Conservation (phyloP, 2,888 invertebrate genomes). For the Acrobasis repandana region DNA sequence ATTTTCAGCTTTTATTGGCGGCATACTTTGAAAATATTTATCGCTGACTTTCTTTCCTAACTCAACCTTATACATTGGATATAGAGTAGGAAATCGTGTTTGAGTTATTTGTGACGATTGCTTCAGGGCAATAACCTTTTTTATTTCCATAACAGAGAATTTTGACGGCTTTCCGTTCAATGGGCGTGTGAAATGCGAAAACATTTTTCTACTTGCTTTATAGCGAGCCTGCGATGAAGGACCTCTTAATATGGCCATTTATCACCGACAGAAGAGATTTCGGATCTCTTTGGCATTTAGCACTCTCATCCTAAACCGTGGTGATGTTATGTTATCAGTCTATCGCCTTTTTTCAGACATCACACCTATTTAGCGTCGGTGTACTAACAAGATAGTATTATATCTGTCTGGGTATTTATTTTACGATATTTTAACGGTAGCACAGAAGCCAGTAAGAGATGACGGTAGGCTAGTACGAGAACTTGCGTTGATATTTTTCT, state of each 20-base stretch:
- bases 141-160: constrained; percentile 17
- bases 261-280: not conserved
- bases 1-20: constrained; percentile 32
- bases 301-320: not conserved
- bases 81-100: constrained; percentile 7
- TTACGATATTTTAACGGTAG: too few species aligned
- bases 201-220: constrained; percentile 12
- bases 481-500: too few species aligned
- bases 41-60: not conserved
- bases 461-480: too few species aligned
- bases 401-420: not conserved
- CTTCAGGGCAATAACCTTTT: constrained; percentile 14
- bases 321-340: not conserved
- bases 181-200: constrained; percentile 13
- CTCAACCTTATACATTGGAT: not conserved
- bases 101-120: not conserved
- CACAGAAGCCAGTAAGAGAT: too few species aligned
- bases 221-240: constrained; percentile 3
- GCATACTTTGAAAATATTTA: not conserved
- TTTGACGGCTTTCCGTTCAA: constrained; percentile 14
- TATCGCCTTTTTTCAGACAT: not conserved
- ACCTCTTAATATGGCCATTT: not conserved
- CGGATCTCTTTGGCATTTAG: not conserved
- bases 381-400: not conserved
- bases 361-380: not conserved